phyloP scores from a whole-genome alignment of 2,797 vertebrate species.

The Mastacembelus armatus region DNA sequence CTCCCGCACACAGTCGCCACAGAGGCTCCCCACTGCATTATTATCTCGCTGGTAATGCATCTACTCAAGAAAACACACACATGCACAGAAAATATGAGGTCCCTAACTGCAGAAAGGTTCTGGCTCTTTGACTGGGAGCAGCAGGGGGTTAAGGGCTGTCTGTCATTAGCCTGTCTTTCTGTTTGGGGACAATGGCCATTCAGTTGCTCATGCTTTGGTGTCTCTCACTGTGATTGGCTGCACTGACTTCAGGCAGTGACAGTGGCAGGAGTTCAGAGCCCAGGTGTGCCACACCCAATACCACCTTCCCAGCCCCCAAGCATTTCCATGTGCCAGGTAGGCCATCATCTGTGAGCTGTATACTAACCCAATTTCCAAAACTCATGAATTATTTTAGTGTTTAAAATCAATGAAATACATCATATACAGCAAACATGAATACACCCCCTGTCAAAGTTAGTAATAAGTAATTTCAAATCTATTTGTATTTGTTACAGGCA shows the following conservation, averaged over 20 bases:
- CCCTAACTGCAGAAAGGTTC: not conserved
- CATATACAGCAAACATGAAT: too few species aligned
- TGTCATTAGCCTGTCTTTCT: constrained; percentile 44
- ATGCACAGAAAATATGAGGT: not conserved
- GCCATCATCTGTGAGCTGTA: constrained; percentile 46
- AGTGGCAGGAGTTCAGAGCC: constrained; percentile 96
- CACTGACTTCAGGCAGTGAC: constrained; percentile 89
- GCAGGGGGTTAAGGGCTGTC: constrained; percentile 8
- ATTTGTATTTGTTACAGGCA: too few species aligned
- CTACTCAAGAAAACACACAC: constrained; percentile 34
- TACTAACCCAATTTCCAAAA: constrained; percentile 31
- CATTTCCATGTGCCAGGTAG: constrained; percentile 99
- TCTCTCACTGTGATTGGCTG: constrained; percentile 75
- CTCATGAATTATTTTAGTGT: not conserved
- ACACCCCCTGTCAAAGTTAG: too few species aligned
- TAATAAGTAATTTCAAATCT: too few species aligned
- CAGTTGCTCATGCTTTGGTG: constrained; percentile 69
- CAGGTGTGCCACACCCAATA: constrained; percentile 88
- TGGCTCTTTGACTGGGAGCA: constrained; percentile 17
- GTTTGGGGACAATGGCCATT: constrained; percentile 42
- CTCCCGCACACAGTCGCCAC: constrained; percentile 91
- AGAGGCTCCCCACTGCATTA: constrained; percentile 94
- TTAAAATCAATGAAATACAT: too few species aligned
- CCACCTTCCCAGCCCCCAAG: constrained; percentile 91
- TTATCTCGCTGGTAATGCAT: constrained; percentile 91